Evolutionary conservation across 2,113 vertebrate species (phyloP).

Genomic region (Poicephalus gulielmi): DNA sequence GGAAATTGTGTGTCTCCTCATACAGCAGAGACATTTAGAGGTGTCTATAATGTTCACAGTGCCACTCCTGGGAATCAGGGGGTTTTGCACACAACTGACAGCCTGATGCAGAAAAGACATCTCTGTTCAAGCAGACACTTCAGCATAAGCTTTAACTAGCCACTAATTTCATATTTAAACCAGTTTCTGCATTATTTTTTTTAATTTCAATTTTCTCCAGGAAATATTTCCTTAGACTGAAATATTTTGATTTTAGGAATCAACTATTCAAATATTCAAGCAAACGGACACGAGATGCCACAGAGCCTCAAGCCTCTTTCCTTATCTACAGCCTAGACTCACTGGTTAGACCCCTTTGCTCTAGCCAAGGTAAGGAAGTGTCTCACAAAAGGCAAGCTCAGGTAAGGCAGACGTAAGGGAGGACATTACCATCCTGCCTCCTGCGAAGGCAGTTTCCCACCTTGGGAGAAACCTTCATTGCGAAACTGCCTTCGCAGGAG

Average conservation of each 20-base stretch:
- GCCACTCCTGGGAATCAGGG: neutral
- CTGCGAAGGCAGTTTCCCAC: too few species aligned
- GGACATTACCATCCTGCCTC: too few species aligned
- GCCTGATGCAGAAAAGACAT: neutral
- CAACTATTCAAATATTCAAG: neutral
- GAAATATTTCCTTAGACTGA: neutral
- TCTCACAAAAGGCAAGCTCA: neutral
- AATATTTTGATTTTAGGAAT: neutral
- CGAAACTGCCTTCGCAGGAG: neutral
- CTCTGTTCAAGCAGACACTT: neutral
- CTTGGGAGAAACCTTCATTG: too few species aligned
- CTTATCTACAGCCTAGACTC: neutral
- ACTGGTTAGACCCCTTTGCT: neutral
- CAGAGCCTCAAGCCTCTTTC: neutral
- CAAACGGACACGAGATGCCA: neutral
- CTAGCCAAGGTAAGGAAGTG: neutral
- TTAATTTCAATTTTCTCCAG: neutral
- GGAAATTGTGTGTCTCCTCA: neutral
- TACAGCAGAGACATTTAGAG: neutral
- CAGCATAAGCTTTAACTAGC: neutral
- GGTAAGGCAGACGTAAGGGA: neutral
- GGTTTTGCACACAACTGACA: neutral
- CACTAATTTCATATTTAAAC: neutral
- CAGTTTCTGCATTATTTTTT: rapidly evolving
- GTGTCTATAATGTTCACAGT: neutral